A percentile compares a stretch with the other conserved stretches of the same genome.
Evolutionary conservation across 2,888 invertebrate genomes (phyloP).

Genomic region (Drosophila mayaguana): DNA sequence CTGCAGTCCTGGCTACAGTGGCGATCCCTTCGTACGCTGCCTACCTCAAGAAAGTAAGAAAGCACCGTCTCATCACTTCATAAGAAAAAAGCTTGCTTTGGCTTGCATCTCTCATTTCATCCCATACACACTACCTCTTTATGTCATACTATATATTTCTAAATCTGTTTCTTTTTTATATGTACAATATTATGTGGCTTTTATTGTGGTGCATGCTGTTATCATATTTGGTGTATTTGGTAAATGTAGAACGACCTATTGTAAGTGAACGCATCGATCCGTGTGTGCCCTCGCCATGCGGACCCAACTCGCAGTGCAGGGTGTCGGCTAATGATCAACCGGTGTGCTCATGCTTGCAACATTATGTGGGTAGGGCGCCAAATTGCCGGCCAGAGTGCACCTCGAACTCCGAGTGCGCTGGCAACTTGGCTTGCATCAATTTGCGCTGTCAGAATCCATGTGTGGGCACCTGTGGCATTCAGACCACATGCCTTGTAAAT

Average conservation of each 20-base stretch:
- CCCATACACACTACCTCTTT: constrained; percentile 24
- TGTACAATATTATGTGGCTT: constrained; percentile 70
- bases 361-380: constrained; percentile 93
- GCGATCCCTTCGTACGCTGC: constrained; percentile 93
- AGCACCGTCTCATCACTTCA: constrained; percentile 17
- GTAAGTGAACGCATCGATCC: constrained; percentile 87
- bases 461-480: constrained; percentile 92
- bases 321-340: constrained; percentile 89
- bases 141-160: constrained; percentile 28
- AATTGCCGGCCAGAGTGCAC: constrained; percentile 95
- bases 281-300: constrained; percentile 93
- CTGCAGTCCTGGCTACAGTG: constrained; percentile 90
- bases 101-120: constrained; percentile 32
- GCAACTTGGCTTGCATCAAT: constrained; percentile 92
- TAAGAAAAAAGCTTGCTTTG: constrained; percentile 8
- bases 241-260: constrained; percentile 77
- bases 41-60: constrained; percentile 89
- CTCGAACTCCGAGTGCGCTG: constrained; percentile 93
- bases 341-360: constrained; percentile 92
- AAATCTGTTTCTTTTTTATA: constrained; percentile 60
- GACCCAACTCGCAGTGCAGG: constrained; percentile 93
- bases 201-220: constrained; percentile 72
- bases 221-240: constrained; percentile 60
- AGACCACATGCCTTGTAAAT: constrained; percentile 91
- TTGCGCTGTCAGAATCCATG: constrained; percentile 94